Evolutionary conservation across 2,888 invertebrate species (phyloP), one percentile per base, ranked within the genome.

Genomic region (Eristalis tenax): DNA sequence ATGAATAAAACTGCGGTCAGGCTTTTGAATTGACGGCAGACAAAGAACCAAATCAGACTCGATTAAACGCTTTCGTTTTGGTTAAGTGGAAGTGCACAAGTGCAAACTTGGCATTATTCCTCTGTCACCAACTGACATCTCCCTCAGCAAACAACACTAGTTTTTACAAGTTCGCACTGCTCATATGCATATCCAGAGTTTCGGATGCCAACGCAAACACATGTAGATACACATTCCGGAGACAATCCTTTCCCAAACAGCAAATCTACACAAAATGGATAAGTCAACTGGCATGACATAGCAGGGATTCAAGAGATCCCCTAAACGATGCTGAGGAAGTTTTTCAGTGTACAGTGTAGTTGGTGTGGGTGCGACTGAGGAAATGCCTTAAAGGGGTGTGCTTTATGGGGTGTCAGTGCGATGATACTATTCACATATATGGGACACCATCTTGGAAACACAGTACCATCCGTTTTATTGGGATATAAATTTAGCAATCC

Each of bases 401-500:
- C 50, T 50, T 50, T 50, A 50, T 50, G 18, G 50, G 18, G 50
- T 50, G 18, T 8, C 50, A 50, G 50, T 50, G 50, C 50, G 50
- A 50, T 50, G 50, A 50, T 50, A 50, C 50, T 50, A 50, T 18
- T 50, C 50, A 5, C 50, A 18, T 50, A 18, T 18, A 50, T 50
- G 50, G 50, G 2, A 50, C 50, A 50, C 50, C 50, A 50, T 18
- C 50, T 50, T 18, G 18, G 50, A 50, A n/a, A 50, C 18, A 50
- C 50, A 50, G n/a, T 18, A 50, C 50, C 50, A 18, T 50, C 50
- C 50, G 50, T 65, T 26, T 22, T 43, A 66, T 22, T 64, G 40
- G 63, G 43, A 26, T 23, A 77, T 68, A 68, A 77, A 77, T 69
- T 38, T 11, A 26, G 69, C 68, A 77, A 77, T 77, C 68, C 69